phyloP scores from a whole-genome alignment of 2,888 invertebrate species.

The Electrophaes corylata region DNA sequence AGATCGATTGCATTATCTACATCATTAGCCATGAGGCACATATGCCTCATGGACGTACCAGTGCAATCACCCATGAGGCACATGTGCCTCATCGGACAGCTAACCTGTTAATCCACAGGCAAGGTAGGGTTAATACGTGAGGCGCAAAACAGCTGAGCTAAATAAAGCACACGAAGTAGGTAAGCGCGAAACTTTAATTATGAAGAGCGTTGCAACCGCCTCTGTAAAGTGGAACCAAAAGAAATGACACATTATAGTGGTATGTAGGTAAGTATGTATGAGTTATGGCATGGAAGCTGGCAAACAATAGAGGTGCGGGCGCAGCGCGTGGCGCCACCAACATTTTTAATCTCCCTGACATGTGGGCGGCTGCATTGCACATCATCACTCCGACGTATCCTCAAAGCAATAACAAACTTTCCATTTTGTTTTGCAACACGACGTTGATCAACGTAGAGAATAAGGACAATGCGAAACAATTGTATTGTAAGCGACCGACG shows the following conservation, averaged over 20 bases:
- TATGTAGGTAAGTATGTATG: constrained; percentile 38
- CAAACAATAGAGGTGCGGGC: constrained; percentile 58
- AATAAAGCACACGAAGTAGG: not conserved
- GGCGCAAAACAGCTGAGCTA: too few species aligned
- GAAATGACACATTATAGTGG: constrained; percentile 49
- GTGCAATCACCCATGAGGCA: too few species aligned
- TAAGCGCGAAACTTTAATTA: not conserved
- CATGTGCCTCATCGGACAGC: too few species aligned
- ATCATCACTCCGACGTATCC: constrained; percentile 70
- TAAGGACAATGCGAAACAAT: constrained; percentile 73
- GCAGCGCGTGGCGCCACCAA: constrained; percentile 64
- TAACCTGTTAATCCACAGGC: too few species aligned
- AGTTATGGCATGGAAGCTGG: constrained; percentile 20
- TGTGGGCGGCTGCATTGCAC: constrained; percentile 76
- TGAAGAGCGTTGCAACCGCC: not conserved
- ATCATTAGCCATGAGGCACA: too few species aligned
- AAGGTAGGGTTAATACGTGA: too few species aligned
- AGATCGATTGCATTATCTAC: too few species aligned
- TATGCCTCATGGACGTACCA: too few species aligned
- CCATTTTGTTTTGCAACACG: constrained; percentile 74
- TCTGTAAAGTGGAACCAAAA: constrained; percentile 3
- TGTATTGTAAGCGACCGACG: constrained; percentile 65
- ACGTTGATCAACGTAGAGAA: constrained; percentile 62
- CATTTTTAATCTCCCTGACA: constrained; percentile 63
- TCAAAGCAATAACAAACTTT: constrained; percentile 69